Evolutionary conservation across 2,797 vertebrate genomes (phyloP).

Genomic region (Lates japonicus): DNA sequence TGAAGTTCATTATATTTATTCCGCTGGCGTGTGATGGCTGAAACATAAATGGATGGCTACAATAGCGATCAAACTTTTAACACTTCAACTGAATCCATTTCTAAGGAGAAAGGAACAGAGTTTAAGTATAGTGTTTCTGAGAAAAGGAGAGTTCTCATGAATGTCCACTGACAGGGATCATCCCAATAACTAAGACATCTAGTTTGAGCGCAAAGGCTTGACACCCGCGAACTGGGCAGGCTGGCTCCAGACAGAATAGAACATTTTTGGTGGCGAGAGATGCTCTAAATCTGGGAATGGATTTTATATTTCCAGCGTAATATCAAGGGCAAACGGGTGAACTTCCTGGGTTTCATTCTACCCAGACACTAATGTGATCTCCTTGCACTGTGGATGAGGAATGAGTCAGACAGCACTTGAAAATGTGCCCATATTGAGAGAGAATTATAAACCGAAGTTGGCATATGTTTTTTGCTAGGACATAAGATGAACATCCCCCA

Average conservation of each 20-base stretch:
- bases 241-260: conserved; percentile 80
- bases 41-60: too few species aligned
- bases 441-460: conserved; percentile 73
- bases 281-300: conserved; percentile 85
- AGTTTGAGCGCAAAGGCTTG: conserved; percentile 83
- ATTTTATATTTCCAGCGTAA: conserved; percentile 85
- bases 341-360: conserved; percentile 83
- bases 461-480: conserved; percentile 47
- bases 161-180: conserved; percentile 85
- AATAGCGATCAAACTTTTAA: too few species aligned
- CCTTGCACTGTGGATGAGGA: conserved; percentile 75
- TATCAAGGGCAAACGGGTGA: conserved; percentile 85
- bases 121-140: too few species aligned
- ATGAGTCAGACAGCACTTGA: conserved; percentile 73
- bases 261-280: conserved; percentile 75
- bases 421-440: conserved; percentile 69
- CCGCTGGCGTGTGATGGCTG: too few species aligned
- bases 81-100: conserved; percentile 87
- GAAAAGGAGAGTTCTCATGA: conserved; percentile 71
- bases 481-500: conserved; percentile 51
- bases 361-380: conserved; percentile 84
- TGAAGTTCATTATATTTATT: too few species aligned
- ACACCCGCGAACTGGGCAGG: conserved; percentile 76
- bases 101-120: conserved; percentile 82
- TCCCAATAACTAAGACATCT: conserved; percentile 86